Evolutionary conservation across 1,140 invertebrate genomes (phyloP), one percentile per base, ranked within the genome.

Genomic region (Dendrolimus kikuchii): DNA sequence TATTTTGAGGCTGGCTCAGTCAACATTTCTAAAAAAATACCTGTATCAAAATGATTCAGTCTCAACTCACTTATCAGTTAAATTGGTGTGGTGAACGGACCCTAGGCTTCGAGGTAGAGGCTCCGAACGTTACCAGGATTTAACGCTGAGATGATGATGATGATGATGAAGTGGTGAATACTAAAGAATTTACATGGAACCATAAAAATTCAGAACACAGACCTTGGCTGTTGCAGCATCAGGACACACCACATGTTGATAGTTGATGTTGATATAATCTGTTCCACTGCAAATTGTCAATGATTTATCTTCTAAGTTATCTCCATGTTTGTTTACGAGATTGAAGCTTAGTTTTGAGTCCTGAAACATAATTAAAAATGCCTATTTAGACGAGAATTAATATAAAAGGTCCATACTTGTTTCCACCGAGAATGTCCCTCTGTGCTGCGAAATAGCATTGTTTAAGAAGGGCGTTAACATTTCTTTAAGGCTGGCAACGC

Each of bases 211-310:
- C 46, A 6, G 9, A 10, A 50, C 49, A 52, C 58, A 49, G 46
- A 98, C 97, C 93, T 96, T 97, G 47, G 98, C 97, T 37, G 94
- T 96, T 58, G 93, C 94, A 36, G 93, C 90, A 89, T 98, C 95
- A 36, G 95, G 93, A 79, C 96, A 99, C 41, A 99, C 94, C 64
- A 99, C 93, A 87, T 99, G 97, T 66, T 98, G 97, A 85, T 98
- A 98, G 89, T 96, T 98, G 80, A 99, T 98, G 87, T 99, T 99
- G 68, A 99, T 99, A 82, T 99, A 96, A 89, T 99, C 98, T 10
- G 96, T 95, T n/a, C 98, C 98, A 78, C 96, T 98, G 85, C 98
- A 99, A 65, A 99, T 96, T 47, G 97, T 99, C n/a, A 99, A 86
- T 46, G 97, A 98, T 77, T 97, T 95, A 47, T 98, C 96, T 72